These are phyloP conservation scores for Pipistrellus kuhlii DNA, from an alignment of 2,797 vertebrate genomes.

Conservation along the genomic window DNA sequence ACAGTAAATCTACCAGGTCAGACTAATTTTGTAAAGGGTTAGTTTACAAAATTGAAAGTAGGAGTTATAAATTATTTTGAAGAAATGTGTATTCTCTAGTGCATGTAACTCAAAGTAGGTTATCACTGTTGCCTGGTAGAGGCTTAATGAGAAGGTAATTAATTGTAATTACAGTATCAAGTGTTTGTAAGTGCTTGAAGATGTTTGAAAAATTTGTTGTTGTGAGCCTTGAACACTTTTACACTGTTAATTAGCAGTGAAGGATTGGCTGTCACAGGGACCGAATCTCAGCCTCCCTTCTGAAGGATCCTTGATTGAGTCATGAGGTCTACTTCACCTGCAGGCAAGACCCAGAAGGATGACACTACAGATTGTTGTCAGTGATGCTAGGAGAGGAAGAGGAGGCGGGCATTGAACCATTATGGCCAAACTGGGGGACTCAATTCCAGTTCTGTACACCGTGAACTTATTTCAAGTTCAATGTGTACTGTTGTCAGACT, in stretches of 20 bases:
- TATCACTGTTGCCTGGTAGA: not conserved
- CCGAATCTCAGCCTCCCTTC: not conserved
- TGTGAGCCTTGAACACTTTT: slow-evolving; percentile 6
- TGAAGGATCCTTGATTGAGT: not conserved
- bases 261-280: not conserved
- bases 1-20: not conserved
- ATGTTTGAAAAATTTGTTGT: slow-evolving; percentile 68
- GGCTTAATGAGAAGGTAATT: slow-evolving; percentile 68
- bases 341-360: not conserved
- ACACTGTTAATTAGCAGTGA: not conserved
- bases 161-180: slow-evolving; percentile 69
- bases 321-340: not conserved
- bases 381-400: not conserved
- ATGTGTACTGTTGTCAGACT: not conserved
- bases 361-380: not conserved
- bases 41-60: slow-evolving; percentile 14
- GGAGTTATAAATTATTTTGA: slow-evolving; percentile 52
- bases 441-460: not conserved
- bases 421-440: not conserved
- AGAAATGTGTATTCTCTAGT: slow-evolving; percentile 49
- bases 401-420: not conserved
- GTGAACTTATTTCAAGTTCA: slow-evolving; percentile 3
- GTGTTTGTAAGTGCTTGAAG: slow-evolving; percentile 57
- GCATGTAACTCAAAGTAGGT: slow-evolving; percentile 49
- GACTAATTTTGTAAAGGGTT: not conserved